phyloP scores from a whole-genome alignment of 2,797 vertebrate genomes.

The Odontamblyopus lacepedii region DNA sequence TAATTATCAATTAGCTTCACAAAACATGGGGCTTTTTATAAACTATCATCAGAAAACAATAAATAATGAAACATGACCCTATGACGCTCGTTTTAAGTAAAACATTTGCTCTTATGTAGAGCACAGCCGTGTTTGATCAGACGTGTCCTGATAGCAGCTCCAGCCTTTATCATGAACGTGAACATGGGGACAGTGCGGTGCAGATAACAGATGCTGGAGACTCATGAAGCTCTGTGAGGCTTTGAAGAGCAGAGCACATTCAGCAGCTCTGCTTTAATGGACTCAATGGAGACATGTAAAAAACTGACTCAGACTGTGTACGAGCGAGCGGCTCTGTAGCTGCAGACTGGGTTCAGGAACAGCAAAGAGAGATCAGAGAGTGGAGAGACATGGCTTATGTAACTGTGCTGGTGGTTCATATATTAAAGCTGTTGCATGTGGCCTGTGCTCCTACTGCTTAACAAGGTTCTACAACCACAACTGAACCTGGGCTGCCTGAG shows the following conservation, averaged over 20 bases:
- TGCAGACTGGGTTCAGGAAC: neutral
- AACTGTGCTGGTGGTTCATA: constrained; percentile 3
- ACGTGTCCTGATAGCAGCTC: constrained; percentile 54
- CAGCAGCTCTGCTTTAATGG: neutral
- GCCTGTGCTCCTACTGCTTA: no score
- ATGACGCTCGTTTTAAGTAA: constrained; percentile 26
- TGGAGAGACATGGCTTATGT: neutral
- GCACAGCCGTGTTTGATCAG: constrained; percentile 47
- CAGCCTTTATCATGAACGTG: constrained; percentile 60
- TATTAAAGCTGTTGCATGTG: neutral
- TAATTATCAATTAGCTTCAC: no score
- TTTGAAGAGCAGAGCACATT: constrained; percentile 26
- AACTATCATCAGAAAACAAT: neutral
- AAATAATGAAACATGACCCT: neutral
- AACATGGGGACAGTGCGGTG: constrained; percentile 54
- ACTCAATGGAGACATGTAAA: neutral
- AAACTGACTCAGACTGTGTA: no score
- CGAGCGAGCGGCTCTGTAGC: neutral
- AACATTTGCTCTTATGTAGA: constrained; percentile 59
- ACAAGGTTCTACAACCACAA: no score
- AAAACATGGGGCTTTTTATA: no score
- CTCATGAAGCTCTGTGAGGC: constrained; percentile 29
- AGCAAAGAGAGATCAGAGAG: neutral
- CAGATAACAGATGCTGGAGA: constrained; percentile 48
- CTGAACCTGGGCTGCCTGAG: no score